A percentile compares a stretch with the other conserved stretches of the same genome.
These are phyloP conservation scores for Eupithecia exiguata DNA, from an alignment of 2,888 invertebrate species.

Conservation along the genomic window DNA sequence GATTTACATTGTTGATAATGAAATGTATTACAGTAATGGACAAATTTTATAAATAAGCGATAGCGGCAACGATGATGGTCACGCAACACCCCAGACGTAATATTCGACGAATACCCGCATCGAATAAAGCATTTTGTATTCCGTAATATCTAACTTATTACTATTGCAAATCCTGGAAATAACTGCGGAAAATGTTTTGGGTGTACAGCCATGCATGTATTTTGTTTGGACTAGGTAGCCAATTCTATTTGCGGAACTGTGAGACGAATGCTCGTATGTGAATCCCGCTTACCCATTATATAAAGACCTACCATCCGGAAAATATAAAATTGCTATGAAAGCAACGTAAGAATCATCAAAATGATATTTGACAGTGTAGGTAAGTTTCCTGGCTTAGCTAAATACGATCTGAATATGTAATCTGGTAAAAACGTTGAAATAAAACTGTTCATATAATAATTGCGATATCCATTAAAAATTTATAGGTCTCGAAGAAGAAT, in stretches of 20 bases:
- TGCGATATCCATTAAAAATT: slow-evolving; percentile 54
- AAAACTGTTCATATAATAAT: slow-evolving; percentile 37
- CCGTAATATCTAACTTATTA: slow-evolving; percentile 27
- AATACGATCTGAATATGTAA: not conserved
- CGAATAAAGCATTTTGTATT: slow-evolving; percentile 26
- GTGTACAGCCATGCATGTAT: slow-evolving; percentile 28
- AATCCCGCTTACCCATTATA: not conserved
- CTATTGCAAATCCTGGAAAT: slow-evolving; percentile 31
- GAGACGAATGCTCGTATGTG: slow-evolving; percentile 6
- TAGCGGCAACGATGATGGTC: slow-evolving; percentile 59
- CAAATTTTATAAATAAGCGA: slow-evolving; percentile 55
- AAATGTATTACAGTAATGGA: slow-evolving; percentile 65
- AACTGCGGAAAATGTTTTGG: slow-evolving; percentile 26
- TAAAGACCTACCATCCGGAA: not conserved
- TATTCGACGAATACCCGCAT: slow-evolving; percentile 28
- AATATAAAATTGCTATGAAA: not conserved
- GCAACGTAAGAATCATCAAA: not conserved
- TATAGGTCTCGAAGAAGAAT: slow-evolving; percentile 53
- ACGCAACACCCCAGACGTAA: slow-evolving; percentile 53
- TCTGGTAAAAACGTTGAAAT: not conserved
- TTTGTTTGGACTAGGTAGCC: slow-evolving; percentile 25
- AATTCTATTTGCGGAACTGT: slow-evolving; percentile 27
- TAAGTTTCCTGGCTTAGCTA: not conserved
- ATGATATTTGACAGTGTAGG: not conserved
- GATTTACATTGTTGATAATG: slow-evolving; percentile 60